phyloP scores from a whole-genome alignment of 1,140 invertebrate species.

The Lepeophtheirus salmonis region DNA sequence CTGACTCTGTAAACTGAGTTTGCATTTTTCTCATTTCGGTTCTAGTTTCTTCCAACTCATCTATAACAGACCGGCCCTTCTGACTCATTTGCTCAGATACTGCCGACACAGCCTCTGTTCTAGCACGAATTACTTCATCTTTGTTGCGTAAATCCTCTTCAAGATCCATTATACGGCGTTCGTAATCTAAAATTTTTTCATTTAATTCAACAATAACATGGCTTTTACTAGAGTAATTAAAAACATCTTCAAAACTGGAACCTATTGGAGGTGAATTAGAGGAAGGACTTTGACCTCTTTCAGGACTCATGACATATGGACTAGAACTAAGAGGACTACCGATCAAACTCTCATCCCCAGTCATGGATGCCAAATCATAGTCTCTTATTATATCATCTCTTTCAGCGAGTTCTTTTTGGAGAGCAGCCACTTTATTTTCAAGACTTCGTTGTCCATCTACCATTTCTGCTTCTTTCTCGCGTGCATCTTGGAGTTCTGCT shows the following conservation, averaged over 20 bases:
- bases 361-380: background rate
- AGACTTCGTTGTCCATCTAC: background rate
- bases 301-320: conserved; percentile 11
- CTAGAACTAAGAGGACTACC: background rate
- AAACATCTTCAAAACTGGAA: conserved; percentile 1
- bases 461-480: background rate
- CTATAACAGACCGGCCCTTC: conserved; percentile 43
- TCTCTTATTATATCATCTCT: background rate
- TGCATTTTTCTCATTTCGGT: conserved; percentile 59
- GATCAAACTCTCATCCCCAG: background rate
- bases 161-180: conserved; percentile 23
- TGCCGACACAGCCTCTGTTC: conserved; percentile 55
- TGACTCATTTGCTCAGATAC: conserved; percentile 51
- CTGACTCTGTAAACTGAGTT: conserved; percentile 47
- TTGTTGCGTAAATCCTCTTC: conserved; percentile 45
- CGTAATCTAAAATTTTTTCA: conserved; percentile 12
- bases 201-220: conserved; percentile 5
- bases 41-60: conserved; percentile 52
- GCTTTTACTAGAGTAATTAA: conserved; percentile 8
- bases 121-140: conserved; percentile 60
- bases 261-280: conserved; percentile 1
- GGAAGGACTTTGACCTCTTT: background rate
- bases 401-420: conserved; percentile 9
- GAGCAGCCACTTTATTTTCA: background rate
- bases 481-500: background rate